phyloP scores from a whole-genome alignment of 2,113 vertebrate species.

The Epinephelus fuscoguttatus region DNA sequence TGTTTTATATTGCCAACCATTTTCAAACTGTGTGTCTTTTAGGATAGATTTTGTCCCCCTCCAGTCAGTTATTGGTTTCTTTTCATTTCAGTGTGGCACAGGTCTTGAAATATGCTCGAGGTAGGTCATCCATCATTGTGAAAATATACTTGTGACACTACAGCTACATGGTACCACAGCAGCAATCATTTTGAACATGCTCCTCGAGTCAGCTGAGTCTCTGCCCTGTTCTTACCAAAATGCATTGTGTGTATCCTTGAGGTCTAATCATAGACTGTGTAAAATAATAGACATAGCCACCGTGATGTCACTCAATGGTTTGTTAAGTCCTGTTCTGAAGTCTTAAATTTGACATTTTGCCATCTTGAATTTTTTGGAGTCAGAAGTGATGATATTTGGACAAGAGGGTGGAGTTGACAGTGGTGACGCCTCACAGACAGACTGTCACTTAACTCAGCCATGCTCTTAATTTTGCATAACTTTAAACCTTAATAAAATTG shows the following conservation, averaged over 20 bases:
- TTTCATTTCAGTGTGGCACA: background rate
- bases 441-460: no score
- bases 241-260: background rate
- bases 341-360: no score
- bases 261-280: background rate
- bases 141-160: constrained; percentile 13
- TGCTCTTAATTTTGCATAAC: no score
- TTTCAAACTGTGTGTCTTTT: background rate
- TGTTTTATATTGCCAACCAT: background rate
- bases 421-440: no score
- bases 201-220: background rate
- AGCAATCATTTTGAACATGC: background rate
- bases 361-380: no score
- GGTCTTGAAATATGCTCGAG: constrained; percentile 3
- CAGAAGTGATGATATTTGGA: no score
- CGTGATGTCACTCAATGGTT: no score
- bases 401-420: no score
- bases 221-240: background rate
- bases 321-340: no score
- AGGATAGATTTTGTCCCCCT: background rate
- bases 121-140: constrained; percentile 18
- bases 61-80: background rate
- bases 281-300: no score
- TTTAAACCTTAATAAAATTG: no score
- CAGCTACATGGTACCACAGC: background rate